A percentile compares a stretch with the other conserved stretches of the same genome.
phyloP scores from a whole-genome alignment of 2,888 invertebrate species.

The Frankliniella fusca region DNA sequence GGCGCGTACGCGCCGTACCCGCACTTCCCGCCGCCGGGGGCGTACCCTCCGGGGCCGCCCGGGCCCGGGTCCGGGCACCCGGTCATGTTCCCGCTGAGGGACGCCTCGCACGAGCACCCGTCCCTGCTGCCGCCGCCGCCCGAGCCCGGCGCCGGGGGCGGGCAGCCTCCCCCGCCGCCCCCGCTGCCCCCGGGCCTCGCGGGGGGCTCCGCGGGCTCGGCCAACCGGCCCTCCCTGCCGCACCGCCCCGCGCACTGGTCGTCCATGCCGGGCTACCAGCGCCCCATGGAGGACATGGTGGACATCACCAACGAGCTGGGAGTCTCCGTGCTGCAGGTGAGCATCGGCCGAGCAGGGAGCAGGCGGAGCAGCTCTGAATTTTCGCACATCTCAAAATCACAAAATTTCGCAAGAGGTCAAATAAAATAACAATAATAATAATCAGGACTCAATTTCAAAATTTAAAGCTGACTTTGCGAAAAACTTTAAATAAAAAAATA shows the following conservation, averaged over 20 bases:
- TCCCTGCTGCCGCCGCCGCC: conserved; percentile 17
- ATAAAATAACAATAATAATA: no score
- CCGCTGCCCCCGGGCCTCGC: background rate
- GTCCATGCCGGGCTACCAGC: conserved; percentile 19
- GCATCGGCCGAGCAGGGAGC: no score
- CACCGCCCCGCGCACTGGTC: conserved; percentile 5
- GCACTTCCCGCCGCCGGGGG: background rate
- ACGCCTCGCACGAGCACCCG: conserved; percentile 14
- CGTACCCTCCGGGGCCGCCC: background rate
- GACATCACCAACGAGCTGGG: conserved; percentile 73
- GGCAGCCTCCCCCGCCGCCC: background rate
- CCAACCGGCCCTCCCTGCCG: background rate
- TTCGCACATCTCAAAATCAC: no score
- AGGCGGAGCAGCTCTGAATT: no score
- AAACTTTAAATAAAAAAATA: no score
- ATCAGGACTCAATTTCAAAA: no score
- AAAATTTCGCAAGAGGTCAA: no score
- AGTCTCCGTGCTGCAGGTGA: conserved; percentile 60
- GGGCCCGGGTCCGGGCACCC: background rate
- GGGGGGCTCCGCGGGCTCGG: background rate
- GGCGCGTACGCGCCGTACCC: conserved; percentile 11
- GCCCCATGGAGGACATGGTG: conserved; percentile 70
- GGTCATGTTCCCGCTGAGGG: conserved; percentile 2
- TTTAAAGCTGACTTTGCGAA: no score
- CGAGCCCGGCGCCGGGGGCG: background rate